Evolutionary conservation across 2,113 vertebrate genomes (phyloP).

Genomic region (Kryptolebias marmoratus): DNA sequence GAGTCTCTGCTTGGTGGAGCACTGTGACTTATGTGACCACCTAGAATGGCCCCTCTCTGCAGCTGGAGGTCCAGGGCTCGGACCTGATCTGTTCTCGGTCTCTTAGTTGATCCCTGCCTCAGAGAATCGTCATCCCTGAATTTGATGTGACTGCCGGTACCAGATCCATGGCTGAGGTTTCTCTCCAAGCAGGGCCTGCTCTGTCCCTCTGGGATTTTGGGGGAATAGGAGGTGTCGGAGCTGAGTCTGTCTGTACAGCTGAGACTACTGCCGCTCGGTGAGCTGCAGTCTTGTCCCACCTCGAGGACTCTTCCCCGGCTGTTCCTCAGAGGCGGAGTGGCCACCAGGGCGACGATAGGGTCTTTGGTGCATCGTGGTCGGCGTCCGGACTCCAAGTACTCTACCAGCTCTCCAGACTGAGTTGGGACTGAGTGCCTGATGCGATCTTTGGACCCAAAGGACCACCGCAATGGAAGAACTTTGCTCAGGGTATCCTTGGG

Average conservation of each 20-base stretch:
- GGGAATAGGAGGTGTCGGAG: conserved; percentile 52
- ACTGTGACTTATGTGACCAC: conserved; percentile 63
- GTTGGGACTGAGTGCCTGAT: conserved; percentile 45
- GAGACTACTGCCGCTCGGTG: conserved; percentile 63
- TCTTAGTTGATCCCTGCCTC: conserved; percentile 74
- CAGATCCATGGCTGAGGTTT: conserved; percentile 28
- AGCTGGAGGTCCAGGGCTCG: conserved; percentile 67
- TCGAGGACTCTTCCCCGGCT: conserved; percentile 39
- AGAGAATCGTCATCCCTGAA: conserved; percentile 69
- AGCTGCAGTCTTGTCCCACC: conserved; percentile 54
- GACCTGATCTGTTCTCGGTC: conserved; percentile 61
- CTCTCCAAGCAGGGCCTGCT: conserved; percentile 61
- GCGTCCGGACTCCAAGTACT: conserved; percentile 89
- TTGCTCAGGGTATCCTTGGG: conserved; percentile 76
- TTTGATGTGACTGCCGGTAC: conserved; percentile 39
- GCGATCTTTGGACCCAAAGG: conserved; percentile 83
- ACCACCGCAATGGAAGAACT: conserved; percentile 85
- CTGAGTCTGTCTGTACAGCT: conserved; percentile 40
- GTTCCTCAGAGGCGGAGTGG: conserved; percentile 59
- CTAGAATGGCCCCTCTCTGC: conserved; percentile 47
- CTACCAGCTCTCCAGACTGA: conserved; percentile 83
- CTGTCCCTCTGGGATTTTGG: conserved; percentile 64
- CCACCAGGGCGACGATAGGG: conserved; percentile 82
- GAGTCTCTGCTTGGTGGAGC: conserved; percentile 76
- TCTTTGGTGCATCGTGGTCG: conserved; percentile 87